These are phyloP conservation scores for Dreissena rostriformis DNA, from an alignment of 1,140 invertebrate species.

Conservation along the genomic window DNA sequence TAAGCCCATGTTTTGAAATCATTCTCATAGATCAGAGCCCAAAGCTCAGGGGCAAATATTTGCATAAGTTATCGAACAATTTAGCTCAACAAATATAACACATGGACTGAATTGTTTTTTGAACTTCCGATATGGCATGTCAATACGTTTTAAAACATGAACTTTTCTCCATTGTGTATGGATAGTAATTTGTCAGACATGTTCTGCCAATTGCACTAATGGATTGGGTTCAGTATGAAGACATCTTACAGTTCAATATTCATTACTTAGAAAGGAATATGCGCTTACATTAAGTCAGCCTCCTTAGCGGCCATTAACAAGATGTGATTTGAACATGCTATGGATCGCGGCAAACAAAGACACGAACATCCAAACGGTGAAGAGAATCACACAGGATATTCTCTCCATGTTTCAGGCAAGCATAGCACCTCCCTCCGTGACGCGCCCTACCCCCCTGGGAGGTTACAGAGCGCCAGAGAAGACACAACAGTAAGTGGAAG, in stretches of 20 bases:
- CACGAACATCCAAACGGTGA: constrained; percentile 40
- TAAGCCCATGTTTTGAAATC: too few species aligned
- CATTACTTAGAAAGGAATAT: background rate
- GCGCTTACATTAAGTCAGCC: background rate
- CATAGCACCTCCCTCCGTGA: background rate
- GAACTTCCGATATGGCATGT: too few species aligned
- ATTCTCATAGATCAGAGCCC: too few species aligned
- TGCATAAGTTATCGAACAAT: too few species aligned
- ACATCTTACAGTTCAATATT: background rate
- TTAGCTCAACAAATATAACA: too few species aligned
- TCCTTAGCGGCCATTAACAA: too few species aligned
- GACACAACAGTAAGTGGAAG: background rate
- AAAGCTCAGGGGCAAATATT: too few species aligned
- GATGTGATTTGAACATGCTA: constrained; percentile 33
- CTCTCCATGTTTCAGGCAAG: constrained; percentile 43
- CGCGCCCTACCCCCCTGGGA: background rate
- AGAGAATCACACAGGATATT: constrained; percentile 46
- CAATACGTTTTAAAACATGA: too few species aligned
- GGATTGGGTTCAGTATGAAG: background rate
- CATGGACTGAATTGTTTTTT: too few species aligned
- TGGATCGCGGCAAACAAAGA: constrained; percentile 40
- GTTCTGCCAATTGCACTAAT: background rate
- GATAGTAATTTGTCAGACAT: too few species aligned
- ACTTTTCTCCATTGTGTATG: too few species aligned
- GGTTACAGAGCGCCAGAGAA: background rate